phyloP scores from a whole-genome alignment of 2,113 vertebrate genomes.

The Morone saxatilis region DNA sequence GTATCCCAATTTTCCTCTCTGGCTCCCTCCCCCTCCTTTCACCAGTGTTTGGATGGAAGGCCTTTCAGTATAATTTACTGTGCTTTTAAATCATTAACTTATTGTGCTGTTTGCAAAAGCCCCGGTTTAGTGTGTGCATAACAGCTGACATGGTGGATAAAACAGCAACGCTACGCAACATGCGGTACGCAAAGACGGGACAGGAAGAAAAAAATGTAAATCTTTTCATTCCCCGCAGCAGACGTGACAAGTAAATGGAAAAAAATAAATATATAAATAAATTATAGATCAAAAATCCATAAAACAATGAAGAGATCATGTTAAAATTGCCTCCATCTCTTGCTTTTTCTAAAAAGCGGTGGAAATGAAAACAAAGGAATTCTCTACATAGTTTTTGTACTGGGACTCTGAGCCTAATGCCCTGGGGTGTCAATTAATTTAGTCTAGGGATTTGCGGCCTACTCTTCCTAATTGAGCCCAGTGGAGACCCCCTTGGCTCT shows the following conservation, averaged over 20 bases:
- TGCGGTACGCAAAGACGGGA: conserved; percentile 46
- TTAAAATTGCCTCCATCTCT: conserved; percentile 67
- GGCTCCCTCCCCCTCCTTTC: conserved; percentile 33
- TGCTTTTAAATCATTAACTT: conserved; percentile 86
- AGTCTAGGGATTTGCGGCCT: conserved; percentile 87
- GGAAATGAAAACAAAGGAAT: conserved; percentile 84
- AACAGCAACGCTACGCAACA: conserved; percentile 55
- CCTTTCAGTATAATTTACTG: conserved; percentile 83
- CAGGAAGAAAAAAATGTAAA: conserved; percentile 36
- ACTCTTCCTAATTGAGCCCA: conserved; percentile 88
- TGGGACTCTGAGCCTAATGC: conserved; percentile 81
- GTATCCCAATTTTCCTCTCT: conserved; percentile 48
- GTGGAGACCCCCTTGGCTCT: conserved; percentile 83
- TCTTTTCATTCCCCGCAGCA: conserved; percentile 41
- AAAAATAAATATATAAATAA: conserved; percentile 71
- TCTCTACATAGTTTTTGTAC: conserved; percentile 75
- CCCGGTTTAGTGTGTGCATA: conserved; percentile 62
- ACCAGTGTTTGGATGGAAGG: conserved; percentile 70
- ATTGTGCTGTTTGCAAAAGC: conserved; percentile 77
- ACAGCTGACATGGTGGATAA: conserved; percentile 71
- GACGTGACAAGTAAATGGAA: conserved; percentile 61
- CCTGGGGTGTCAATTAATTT: conserved; percentile 89
- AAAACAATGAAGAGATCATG: conserved; percentile 76
- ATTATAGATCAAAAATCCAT: conserved; percentile 77
- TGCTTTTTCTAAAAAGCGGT: conserved; percentile 75